A percentile compares a stretch with the other conserved stretches of the same genome.
Evolutionary conservation across 2,888 invertebrate genomes (phyloP).

Genomic region (Mactromeris polynyma): DNA sequence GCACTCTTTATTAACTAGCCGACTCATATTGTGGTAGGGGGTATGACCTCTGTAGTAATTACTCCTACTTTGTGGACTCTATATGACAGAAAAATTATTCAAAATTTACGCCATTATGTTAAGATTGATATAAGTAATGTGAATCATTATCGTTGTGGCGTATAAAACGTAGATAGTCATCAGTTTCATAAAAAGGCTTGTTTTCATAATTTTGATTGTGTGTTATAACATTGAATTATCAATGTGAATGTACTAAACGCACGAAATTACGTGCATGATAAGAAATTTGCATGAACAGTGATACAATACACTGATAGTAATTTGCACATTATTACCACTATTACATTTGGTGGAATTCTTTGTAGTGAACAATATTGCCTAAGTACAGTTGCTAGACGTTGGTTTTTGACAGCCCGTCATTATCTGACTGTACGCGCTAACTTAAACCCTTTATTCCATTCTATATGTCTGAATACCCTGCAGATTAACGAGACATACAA

Average conservation of each 20-base stretch:
- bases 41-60: neutral
- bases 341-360: neutral
- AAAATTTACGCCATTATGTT: neutral
- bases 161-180: neutral
- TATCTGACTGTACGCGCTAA: slow-evolving; percentile 36
- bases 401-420: slow-evolving; percentile 23
- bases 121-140: neutral
- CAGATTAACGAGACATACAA: slow-evolving; percentile 26
- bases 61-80: neutral
- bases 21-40: neutral
- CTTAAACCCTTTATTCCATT: slow-evolving; percentile 13
- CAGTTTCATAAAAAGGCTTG: neutral
- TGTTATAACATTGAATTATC: neutral
- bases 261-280: neutral
- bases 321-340: neutral
- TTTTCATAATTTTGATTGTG: neutral
- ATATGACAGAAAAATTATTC: neutral
- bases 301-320: slow-evolving; percentile 2
- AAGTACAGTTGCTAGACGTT: slow-evolving; percentile 12
- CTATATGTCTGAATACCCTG: slow-evolving; percentile 15
- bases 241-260: neutral
- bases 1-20: neutral
- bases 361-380: neutral
- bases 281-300: neutral
- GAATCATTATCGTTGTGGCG: neutral